A percentile compares a stretch with the other conserved stretches of the same genome.
Evolutionary conservation across 2,797 vertebrate genomes (phyloP).

Genomic region (Cygnus olor): DNA sequence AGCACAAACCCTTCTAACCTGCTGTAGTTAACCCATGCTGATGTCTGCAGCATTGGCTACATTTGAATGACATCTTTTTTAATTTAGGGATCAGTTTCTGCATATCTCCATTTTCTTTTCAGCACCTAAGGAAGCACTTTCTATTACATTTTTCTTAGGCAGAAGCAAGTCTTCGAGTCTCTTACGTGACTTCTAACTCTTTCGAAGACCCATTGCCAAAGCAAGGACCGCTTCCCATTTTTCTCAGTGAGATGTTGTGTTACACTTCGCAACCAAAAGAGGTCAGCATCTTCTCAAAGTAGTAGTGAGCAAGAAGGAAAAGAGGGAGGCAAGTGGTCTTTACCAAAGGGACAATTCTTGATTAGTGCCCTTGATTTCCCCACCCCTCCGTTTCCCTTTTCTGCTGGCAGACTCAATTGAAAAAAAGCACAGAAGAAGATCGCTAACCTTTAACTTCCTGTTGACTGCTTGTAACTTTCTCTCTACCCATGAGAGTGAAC

Average conservation of each 20-base stretch:
- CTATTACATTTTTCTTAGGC: neutral
- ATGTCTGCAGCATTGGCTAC: neutral
- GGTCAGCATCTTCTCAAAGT: neutral
- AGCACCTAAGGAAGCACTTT: neutral
- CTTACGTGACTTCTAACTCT: neutral
- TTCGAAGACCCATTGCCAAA: neutral
- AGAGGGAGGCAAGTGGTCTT: too few species aligned
- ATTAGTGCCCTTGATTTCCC: neutral
- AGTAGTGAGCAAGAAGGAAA: neutral
- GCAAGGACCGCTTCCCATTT: neutral
- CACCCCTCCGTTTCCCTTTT: neutral
- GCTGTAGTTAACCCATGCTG: neutral
- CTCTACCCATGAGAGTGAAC: neutral
- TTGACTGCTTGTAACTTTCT: neutral
- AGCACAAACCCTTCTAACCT: neutral
- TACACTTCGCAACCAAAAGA: fast-evolving
- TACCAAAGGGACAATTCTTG: neutral
- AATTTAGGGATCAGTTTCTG: neutral
- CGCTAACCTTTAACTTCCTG: neutral
- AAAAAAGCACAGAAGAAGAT: neutral
- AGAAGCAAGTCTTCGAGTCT: neutral
- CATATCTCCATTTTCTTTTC: neutral
- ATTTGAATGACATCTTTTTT: neutral
- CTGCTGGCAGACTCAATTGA: neutral
- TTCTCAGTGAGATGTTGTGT: fast-evolving